Evolutionary conservation across 37 sponge, comb jelly and placozoan genomes (phyloP), one percentile per base, ranked within the genome.

Genomic region (Cliona cf. orientalis): DNA sequence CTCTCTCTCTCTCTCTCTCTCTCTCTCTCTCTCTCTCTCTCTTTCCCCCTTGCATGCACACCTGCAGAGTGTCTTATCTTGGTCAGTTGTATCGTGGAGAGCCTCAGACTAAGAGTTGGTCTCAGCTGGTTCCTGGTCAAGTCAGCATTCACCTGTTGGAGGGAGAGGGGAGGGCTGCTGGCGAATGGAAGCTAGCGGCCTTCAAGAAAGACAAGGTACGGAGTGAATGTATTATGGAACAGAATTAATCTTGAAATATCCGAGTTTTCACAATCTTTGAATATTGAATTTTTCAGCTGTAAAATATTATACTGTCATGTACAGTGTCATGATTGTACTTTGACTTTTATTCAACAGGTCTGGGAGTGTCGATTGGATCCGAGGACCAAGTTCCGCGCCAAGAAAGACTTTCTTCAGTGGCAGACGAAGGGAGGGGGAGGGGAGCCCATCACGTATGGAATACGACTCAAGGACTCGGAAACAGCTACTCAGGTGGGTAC

Each of bases 331-430:
- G n/a, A n/a, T n/a, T n/a, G n/a, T n/a, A n/a, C n/a, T n/a, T n/a
- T n/a, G n/a, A n/a, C n/a, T n/a, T n/a, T n/a, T n/a, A n/a, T n/a
- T n/a, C n/a, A n/a, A 32, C 84, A 86, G 86, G 66, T 71, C 19
- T 72, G 71, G 79, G 79, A 86, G 72, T 28, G 34, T 36, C 9
- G 42, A 3, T 4, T 86, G 37, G 86, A 63, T 21, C 2, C 79
- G n/a, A 43, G 57, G 46, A 63, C 60, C 41, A 78, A 86, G 6
- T 65, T 72, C 29, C 72, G 90, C 12, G 43, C 80, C 43, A 91
- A 71, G 65, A 86, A 91, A 29, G 81, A 62, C 49, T 79, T 85
- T 69, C 78, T 91, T 2, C 86, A 91, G 66, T 90, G 91, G 91
- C 85, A 85, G 75, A 25, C 32, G 29, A 65, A 72, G 58, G 26